Evolutionary conservation across 2,888 invertebrate species (phyloP).

Genomic region (Morpho achilles): DNA sequence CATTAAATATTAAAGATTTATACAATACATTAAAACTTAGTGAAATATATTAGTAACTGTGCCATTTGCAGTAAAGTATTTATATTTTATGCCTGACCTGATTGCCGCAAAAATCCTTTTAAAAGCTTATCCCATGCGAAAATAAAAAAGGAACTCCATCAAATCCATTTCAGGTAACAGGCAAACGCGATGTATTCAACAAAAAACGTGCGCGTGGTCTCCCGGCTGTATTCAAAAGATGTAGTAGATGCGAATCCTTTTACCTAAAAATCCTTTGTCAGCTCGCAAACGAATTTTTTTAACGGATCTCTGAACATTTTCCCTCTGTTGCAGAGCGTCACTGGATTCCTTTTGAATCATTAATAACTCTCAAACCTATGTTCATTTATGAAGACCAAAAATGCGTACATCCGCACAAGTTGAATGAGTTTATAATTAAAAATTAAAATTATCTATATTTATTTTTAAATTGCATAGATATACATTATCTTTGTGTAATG

Average conservation of each 20-base stretch:
- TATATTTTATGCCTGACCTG: constrained; percentile 9
- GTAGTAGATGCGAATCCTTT: constrained; percentile 27
- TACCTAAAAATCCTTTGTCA: constrained; percentile 49
- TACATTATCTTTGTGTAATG: no score
- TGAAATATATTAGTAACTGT: not conserved
- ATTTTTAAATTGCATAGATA: no score
- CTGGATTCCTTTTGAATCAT: constrained; percentile 24
- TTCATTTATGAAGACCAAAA: constrained; percentile 11
- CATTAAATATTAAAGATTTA: no score
- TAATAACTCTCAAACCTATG: constrained; percentile 20
- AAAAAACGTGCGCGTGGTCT: constrained; percentile 14
- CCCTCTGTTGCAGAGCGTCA: constrained; percentile 15
- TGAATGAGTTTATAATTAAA: no score
- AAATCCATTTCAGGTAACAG: constrained; percentile 20
- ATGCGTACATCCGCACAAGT: no score
- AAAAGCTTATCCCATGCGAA: constrained; percentile 10
- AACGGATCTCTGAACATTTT: constrained; percentile 15
- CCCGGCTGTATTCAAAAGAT: constrained; percentile 28
- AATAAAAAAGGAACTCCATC: constrained; percentile 16
- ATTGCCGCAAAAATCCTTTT: constrained; percentile 10
- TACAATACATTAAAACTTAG: no score
- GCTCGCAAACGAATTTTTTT: constrained; percentile 29
- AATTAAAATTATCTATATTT: no score
- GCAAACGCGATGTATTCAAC: constrained; percentile 13
- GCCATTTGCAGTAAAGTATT: not conserved